phyloP scores from a whole-genome alignment of 2,888 invertebrate genomes.

The Busseola fusca region DNA sequence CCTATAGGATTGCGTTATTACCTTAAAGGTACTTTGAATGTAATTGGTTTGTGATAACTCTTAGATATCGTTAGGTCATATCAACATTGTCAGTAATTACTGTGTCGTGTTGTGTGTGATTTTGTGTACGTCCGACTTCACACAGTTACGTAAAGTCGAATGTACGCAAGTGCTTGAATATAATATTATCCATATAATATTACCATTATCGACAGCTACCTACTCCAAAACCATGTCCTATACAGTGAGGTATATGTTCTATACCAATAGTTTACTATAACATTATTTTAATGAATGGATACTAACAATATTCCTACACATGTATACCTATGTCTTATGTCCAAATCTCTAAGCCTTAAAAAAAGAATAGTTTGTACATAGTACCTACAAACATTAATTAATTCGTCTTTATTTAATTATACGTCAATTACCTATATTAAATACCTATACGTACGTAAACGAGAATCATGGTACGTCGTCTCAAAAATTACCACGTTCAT shows the following conservation, averaged over 20 bases:
- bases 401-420: slow-evolving; percentile 2
- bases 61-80: slow-evolving; percentile 18
- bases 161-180: neutral
- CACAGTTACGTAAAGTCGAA: neutral
- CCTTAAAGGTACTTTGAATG: neutral
- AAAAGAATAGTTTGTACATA: neutral
- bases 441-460: neutral
- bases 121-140: neutral
- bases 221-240: slow-evolving; percentile 1
- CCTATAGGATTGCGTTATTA: neutral
- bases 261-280: too few species aligned
- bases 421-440: neutral
- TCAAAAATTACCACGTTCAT: slow-evolving; percentile 3
- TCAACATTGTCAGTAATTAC: slow-evolving; percentile 9
- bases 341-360: neutral
- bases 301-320: neutral
- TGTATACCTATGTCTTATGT: neutral
- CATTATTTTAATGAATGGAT: slow-evolving; percentile 6
- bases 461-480: neutral
- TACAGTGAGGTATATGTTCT: too few species aligned
- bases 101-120: neutral
- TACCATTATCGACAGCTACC: neutral
- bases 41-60: slow-evolving; percentile 19
- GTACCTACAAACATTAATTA: neutral
- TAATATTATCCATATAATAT: too few species aligned